Percentiles rank a stretch among this genome's conserved stretches.
Conservation (phyloP, 2,113 vertebrate species). For the Nannobrachium achirus region DNA sequence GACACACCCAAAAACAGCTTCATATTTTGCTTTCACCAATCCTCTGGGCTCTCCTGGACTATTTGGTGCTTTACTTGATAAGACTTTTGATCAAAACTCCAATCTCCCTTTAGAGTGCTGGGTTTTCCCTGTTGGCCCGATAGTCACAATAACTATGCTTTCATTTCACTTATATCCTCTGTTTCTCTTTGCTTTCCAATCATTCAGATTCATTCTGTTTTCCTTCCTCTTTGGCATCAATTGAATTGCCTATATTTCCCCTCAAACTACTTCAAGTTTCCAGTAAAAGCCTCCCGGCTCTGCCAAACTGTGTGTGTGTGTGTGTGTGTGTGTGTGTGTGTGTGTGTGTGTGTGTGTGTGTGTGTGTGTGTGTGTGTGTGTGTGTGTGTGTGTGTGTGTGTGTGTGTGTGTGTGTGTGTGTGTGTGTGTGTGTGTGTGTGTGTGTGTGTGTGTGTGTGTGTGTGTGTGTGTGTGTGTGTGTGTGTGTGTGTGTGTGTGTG, state of each 20-base stretch:
- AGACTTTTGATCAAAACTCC: too few species aligned
- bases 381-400: slow-evolving; percentile 11
- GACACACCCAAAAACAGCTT: neutral
- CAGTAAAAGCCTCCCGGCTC: neutral
- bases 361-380: slow-evolving; percentile 42
- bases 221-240: neutral
- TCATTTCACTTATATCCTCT: slow-evolving; percentile 27
- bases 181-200: slow-evolving; percentile 20
- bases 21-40: neutral
- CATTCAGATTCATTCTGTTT: neutral
- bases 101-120: neutral
- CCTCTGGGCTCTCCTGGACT: neutral
- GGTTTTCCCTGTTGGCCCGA: too few species aligned
- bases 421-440: slow-evolving; percentile 17
- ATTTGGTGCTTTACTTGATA: slow-evolving; percentile 2
- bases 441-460: slow-evolving; percentile 41
- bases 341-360: slow-evolving; percentile 26
- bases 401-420: slow-evolving; percentile 23
- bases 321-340: neutral
- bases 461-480: neutral
- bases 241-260: neutral
- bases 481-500: slow-evolving; percentile 25
- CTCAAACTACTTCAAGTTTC: neutral
- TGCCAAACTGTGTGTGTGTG: neutral
- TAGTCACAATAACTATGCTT: neutral